These are phyloP conservation scores for Eudorcas thomsonii DNA, from an alignment of 2,113 vertebrate species.

Conservation along the genomic window DNA sequence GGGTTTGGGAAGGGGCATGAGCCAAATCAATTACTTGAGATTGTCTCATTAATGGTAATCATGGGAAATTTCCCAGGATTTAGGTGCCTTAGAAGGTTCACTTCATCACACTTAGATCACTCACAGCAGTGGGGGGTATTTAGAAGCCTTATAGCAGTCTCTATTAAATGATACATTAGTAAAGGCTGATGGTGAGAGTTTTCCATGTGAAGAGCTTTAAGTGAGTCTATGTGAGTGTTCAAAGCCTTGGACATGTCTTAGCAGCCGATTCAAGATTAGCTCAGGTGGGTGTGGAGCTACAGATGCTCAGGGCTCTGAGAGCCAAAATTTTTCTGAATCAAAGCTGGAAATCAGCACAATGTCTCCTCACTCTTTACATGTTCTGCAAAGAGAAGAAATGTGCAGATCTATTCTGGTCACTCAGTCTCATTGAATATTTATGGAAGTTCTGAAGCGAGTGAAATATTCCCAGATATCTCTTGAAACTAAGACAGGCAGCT, in stretches of 20 bases:
- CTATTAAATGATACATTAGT: slow-evolving; percentile 43
- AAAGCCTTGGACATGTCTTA: slow-evolving; percentile 56
- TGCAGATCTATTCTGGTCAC: slow-evolving; percentile 83
- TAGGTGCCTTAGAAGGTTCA: not conserved
- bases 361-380: slow-evolving; percentile 70
- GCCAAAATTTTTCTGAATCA: slow-evolving; percentile 70
- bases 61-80: slow-evolving; percentile 7
- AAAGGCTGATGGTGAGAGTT: not conserved
- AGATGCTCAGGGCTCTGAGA: slow-evolving; percentile 60
- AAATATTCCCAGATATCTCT: slow-evolving; percentile 79
- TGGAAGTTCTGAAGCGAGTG: slow-evolving; percentile 78
- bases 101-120: slow-evolving; percentile 1
- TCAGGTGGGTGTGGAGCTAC: slow-evolving; percentile 59
- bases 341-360: slow-evolving; percentile 66
- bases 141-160: not conserved
- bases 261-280: slow-evolving; percentile 64
- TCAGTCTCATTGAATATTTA: slow-evolving; percentile 83
- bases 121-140: not conserved
- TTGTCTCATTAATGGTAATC: not conserved
- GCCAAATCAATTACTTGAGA: slow-evolving; percentile 8
- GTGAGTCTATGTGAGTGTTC: slow-evolving; percentile 46
- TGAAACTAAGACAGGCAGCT: slow-evolving; percentile 72
- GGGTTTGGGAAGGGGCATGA: not conserved
- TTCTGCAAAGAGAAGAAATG: slow-evolving; percentile 78
- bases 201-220: slow-evolving; percentile 53